A percentile compares a stretch with the other conserved stretches of the same genome.
Conservation (phyloP, 2,797 vertebrate species). For the Semotilus atromaculatus region DNA sequence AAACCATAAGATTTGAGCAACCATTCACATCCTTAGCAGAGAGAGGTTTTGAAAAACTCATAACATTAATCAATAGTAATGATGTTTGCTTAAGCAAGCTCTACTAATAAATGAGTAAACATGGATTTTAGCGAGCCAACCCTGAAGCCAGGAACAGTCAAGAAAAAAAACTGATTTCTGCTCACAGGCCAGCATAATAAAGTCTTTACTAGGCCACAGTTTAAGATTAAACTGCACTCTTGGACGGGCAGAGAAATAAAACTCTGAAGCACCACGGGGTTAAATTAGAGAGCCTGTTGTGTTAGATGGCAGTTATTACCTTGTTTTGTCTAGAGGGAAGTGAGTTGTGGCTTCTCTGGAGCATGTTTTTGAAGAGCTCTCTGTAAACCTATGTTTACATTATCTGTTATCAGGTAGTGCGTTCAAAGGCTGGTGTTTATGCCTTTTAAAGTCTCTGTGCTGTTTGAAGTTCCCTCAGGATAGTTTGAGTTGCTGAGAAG, state of each 20-base stretch:
- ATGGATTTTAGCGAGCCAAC: neutral
- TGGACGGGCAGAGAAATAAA: constrained; percentile 9
- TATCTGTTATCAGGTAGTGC: constrained; percentile 64
- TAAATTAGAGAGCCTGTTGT: constrained; percentile 57
- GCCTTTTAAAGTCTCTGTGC: constrained; percentile 31
- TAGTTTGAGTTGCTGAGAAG: constrained; percentile 49
- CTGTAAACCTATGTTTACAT: constrained; percentile 71
- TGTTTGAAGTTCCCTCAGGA: constrained; percentile 49
- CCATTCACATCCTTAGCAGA: neutral
- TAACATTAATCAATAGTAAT: neutral
- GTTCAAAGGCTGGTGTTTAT: constrained; percentile 75
- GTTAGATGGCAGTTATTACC: constrained; percentile 55
- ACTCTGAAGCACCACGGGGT: constrained; percentile 33
- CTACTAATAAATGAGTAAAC: neutral
- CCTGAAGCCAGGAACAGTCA: neutral
- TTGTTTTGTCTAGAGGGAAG: constrained; percentile 71
- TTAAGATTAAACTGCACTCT: constrained; percentile 9
- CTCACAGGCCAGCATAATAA: neutral
- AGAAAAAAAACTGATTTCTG: neutral
- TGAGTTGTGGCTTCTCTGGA: constrained; percentile 65
- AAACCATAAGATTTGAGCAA: neutral
- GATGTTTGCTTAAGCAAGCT: neutral
- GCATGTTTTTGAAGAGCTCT: constrained; percentile 59
- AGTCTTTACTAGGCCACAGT: neutral
- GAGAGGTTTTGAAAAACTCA: neutral